A percentile compares a stretch with the other conserved stretches of the same genome.
Evolutionary conservation across 2,113 vertebrate species (phyloP).

Genomic region (Ageneiosus marmoratus): DNA sequence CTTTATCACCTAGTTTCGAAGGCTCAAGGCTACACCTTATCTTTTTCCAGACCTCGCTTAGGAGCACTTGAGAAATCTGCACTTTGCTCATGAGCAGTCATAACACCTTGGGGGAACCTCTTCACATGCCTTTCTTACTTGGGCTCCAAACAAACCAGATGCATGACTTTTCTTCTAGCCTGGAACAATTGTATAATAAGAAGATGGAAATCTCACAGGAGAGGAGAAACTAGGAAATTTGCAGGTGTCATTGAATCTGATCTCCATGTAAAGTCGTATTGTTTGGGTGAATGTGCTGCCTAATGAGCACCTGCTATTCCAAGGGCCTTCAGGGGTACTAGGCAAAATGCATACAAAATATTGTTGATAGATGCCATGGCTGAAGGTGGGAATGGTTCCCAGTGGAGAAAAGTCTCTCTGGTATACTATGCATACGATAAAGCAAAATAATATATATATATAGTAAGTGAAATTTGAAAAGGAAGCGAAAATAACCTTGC

Average conservation of each 20-base stretch:
- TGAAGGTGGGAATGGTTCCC: constrained; percentile 5
- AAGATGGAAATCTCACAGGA: constrained; percentile 14
- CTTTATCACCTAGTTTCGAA: neutral
- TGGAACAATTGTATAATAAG: neutral
- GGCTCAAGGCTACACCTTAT: constrained; percentile 17
- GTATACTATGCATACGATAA: neutral
- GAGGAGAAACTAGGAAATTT: constrained; percentile 45
- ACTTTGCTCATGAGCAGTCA: neutral
- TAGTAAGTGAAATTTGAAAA: neutral
- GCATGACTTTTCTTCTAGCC: neutral
- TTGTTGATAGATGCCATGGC: constrained; percentile 39
- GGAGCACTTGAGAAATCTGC: neutral
- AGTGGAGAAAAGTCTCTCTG: neutral
- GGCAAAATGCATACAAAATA: constrained; percentile 30
- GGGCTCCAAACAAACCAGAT: neutral
- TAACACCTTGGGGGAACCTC: neutral
- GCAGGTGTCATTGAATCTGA: constrained; percentile 43
- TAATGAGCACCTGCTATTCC: constrained; percentile 40
- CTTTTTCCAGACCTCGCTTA: constrained; percentile 7
- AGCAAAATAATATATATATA: neutral
- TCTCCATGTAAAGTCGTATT: constrained; percentile 39
- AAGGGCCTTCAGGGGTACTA: constrained; percentile 32
- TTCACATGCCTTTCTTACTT: neutral
- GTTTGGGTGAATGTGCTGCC: constrained; percentile 40
- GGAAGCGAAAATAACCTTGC: neutral